Percentiles rank a stretch among this genome's conserved stretches.
These are phyloP conservation scores for Sinocyclocheilus rhinocerous DNA, from an alignment of 2,113 vertebrate genomes.

Conservation along the genomic window DNA sequence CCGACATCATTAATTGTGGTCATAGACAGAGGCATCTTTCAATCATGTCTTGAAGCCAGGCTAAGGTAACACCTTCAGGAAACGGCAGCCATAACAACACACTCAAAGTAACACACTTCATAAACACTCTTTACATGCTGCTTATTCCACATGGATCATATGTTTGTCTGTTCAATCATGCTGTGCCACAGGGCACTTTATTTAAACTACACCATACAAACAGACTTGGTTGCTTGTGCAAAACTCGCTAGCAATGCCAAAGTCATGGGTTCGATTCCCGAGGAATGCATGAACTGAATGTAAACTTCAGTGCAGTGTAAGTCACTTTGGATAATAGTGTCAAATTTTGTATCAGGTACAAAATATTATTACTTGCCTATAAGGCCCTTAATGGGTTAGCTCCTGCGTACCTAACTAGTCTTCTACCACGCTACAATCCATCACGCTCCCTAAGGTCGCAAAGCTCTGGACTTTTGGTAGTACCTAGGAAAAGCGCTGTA, in stretches of 20 bases:
- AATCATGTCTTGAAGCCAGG: conserved; percentile 22
- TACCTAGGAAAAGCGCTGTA: no score
- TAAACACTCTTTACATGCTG: neutral
- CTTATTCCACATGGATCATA: neutral
- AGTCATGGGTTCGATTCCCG: neutral
- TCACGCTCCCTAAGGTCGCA: no score
- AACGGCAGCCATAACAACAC: neutral
- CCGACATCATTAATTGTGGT: conserved; percentile 61
- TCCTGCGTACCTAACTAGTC: no score
- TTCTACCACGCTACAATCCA: no score
- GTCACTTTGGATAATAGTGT: neutral
- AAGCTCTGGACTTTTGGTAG: no score
- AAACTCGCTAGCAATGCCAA: neutral
- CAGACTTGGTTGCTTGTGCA: neutral
- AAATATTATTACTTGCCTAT: no score
- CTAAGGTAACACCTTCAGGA: neutral
- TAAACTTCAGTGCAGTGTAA: neutral
- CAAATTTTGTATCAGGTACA: no score
- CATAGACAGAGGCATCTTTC: conserved; percentile 34
- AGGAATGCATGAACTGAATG: neutral
- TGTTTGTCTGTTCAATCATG: neutral
- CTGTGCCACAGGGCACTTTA: neutral
- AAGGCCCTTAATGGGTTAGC: no score
- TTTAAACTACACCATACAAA: neutral
- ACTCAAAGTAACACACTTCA: neutral